Evolutionary conservation across 2,888 invertebrate genomes (phyloP).

Genomic region (Cantharis rufa): DNA sequence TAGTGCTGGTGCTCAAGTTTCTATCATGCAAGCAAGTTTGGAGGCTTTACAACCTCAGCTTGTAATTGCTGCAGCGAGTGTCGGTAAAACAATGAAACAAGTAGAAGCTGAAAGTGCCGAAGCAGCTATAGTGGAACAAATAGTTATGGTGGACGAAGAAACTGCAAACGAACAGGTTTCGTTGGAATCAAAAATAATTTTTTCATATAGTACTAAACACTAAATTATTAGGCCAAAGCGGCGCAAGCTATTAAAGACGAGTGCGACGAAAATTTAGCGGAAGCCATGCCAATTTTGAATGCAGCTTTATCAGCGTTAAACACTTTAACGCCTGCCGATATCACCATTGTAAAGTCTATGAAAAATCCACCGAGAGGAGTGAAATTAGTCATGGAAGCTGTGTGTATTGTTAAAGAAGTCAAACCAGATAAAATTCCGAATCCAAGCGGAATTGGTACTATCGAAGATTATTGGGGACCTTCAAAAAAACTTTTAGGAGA

Average conservation of each 20-base stretch:
- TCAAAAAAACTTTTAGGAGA: conserved; percentile 88
- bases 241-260: conserved; percentile 90
- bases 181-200: not conserved
- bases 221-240: conserved; percentile 60
- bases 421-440: conserved; percentile 88
- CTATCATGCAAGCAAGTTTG: conserved; percentile 81
- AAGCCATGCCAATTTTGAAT: conserved; percentile 90
- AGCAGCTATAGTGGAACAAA: conserved; percentile 80
- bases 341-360: conserved; percentile 94
- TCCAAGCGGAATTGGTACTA: conserved; percentile 79
- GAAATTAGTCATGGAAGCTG: conserved; percentile 90
- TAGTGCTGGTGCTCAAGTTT: conserved; percentile 78
- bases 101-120: conserved; percentile 88
- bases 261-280: conserved; percentile 88
- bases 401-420: conserved; percentile 74
- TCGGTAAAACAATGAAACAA: conserved; percentile 82
- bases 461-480: conserved; percentile 93
- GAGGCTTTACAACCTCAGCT: conserved; percentile 86
- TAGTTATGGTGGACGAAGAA: conserved; percentile 79
- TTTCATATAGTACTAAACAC: not conserved
- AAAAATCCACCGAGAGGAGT: conserved; percentile 92
- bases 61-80: conserved; percentile 82
- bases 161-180: conserved; percentile 75
- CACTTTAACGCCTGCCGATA: conserved; percentile 86
- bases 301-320: conserved; percentile 85